phyloP scores from a whole-genome alignment of 1,140 invertebrate genomes.

The Geopemphigus sp. region DNA sequence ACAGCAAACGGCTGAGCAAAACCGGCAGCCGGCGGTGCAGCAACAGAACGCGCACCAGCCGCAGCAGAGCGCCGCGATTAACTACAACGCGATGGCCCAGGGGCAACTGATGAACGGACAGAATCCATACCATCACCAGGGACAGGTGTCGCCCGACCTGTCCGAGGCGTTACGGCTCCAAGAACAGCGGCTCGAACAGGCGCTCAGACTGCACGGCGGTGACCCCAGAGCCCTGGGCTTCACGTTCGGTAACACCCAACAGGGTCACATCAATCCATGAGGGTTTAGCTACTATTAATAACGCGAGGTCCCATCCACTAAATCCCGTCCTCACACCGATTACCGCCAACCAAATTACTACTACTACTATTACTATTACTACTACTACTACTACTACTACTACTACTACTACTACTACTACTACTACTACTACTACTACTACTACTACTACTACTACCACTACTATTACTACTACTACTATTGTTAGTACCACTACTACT shows the following conservation, averaged over 20 bases:
- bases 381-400: too few species aligned
- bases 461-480: too few species aligned
- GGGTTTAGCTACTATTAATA: slow-evolving; percentile 19
- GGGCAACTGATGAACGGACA: slow-evolving; percentile 51
- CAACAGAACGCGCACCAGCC: slow-evolving; percentile 21
- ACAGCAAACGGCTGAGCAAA: slow-evolving; percentile 56
- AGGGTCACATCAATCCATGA: slow-evolving; percentile 54
- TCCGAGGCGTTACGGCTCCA: slow-evolving; percentile 73
- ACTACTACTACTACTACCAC: too few species aligned
- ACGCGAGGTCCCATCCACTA: not conserved
- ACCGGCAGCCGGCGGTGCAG: slow-evolving; percentile 52
- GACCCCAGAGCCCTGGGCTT: slow-evolving; percentile 67
- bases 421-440: too few species aligned
- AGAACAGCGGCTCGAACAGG: slow-evolving; percentile 77
- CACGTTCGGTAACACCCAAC: slow-evolving; percentile 58
- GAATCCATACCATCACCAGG: slow-evolving; percentile 53
- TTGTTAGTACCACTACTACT: too few species aligned
- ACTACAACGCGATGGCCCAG: slow-evolving; percentile 50
- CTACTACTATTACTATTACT: too few species aligned
- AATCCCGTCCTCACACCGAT: not conserved
- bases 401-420: too few species aligned
- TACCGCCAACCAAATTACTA: not conserved
- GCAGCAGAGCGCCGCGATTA: slow-evolving; percentile 23
- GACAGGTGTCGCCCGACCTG: slow-evolving; percentile 62
- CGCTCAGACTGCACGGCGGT: slow-evolving; percentile 70